Percentiles rank a stretch among this genome's conserved stretches.
Evolutionary conservation across 2,113 vertebrate species (phyloP).

Genomic region (Aptenodytes patagonicus): DNA sequence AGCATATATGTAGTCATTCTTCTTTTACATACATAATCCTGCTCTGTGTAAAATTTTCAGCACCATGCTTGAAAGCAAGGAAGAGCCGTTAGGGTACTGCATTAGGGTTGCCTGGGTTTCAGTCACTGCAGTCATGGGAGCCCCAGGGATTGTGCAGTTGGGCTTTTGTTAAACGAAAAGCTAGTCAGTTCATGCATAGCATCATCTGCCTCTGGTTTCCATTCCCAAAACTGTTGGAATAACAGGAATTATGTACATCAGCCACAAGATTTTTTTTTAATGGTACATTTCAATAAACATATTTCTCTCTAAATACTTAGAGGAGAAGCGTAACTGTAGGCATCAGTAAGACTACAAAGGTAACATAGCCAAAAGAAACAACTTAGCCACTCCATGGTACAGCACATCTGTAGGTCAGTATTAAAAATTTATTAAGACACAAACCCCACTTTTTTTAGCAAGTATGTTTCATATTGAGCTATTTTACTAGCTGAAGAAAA

Average conservation of each 20-base stretch:
- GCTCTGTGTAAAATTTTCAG: not conserved
- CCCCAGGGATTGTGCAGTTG: not conserved
- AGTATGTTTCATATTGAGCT: not conserved
- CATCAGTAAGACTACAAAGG: not conserved
- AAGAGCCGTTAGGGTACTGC: not conserved
- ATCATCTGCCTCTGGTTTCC: not conserved
- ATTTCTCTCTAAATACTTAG: not conserved
- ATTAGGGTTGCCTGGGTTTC: not conserved
- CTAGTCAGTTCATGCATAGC: not conserved
- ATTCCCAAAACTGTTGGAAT: not conserved
- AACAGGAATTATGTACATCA: not conserved
- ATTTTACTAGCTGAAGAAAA: not conserved
- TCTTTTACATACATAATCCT: not conserved
- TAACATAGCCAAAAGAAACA: not conserved
- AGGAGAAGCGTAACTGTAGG: not conserved
- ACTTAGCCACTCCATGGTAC: not conserved
- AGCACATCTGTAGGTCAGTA: not conserved
- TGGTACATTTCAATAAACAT: not conserved
- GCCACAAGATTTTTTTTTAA: not conserved
- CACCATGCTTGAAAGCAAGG: not conserved
- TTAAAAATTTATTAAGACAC: not conserved
- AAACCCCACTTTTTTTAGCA: not conserved
- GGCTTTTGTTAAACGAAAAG: not conserved
- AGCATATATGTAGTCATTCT: not conserved
- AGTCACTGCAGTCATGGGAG: not conserved